Percentiles rank a stretch among this genome's conserved stretches.
Conservation (phyloP, 2,888 invertebrate species). For the Margaritifera margaritifera region DNA sequence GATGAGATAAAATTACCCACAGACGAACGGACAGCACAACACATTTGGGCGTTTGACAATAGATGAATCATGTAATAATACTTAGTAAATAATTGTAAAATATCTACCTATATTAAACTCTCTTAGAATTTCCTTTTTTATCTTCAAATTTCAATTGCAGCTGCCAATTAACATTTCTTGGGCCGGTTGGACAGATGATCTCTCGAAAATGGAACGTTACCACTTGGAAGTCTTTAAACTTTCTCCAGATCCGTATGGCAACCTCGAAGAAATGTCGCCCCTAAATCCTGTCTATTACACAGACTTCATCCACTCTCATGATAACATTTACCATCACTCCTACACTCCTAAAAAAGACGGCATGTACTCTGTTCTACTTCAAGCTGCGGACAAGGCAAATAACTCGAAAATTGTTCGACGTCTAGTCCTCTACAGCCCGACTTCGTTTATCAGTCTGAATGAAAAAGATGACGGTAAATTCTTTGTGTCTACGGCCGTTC, state of each 20-base stretch:
- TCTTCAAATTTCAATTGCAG: too few relatives aligned
- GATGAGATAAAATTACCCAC: too few relatives aligned
- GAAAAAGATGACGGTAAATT: constrained; percentile 6
- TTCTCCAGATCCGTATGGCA: constrained; percentile 11
- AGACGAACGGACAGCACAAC: too few relatives aligned
- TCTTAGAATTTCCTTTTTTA: too few relatives aligned
- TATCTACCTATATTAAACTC: too few relatives aligned
- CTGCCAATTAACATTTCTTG: constrained; percentile 1
- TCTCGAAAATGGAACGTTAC: constrained; percentile 18
- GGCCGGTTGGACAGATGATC: constrained; percentile 25
- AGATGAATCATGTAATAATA: too few relatives aligned
- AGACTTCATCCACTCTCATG: background rate
- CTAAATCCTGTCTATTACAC: constrained; percentile 5
- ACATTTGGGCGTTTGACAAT: too few relatives aligned
- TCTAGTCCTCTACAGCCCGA: constrained; percentile 37
- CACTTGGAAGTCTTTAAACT: constrained; percentile 23
- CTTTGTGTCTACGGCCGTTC: constrained; percentile 26
- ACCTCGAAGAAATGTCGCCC: constrained; percentile 18
- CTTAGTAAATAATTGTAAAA: too few relatives aligned
- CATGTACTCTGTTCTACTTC: constrained; percentile 45
- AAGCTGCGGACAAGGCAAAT: constrained; percentile 43
- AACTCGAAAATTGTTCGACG: constrained; percentile 42
- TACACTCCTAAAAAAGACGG: constrained; percentile 36
- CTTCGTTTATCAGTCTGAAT: constrained; percentile 27
- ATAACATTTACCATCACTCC: constrained; percentile 5